Percentiles rank a stretch among this genome's conserved stretches.
phyloP scores from a whole-genome alignment of 23 tunicate genomes.

The Halocynthia aurantium region DNA sequence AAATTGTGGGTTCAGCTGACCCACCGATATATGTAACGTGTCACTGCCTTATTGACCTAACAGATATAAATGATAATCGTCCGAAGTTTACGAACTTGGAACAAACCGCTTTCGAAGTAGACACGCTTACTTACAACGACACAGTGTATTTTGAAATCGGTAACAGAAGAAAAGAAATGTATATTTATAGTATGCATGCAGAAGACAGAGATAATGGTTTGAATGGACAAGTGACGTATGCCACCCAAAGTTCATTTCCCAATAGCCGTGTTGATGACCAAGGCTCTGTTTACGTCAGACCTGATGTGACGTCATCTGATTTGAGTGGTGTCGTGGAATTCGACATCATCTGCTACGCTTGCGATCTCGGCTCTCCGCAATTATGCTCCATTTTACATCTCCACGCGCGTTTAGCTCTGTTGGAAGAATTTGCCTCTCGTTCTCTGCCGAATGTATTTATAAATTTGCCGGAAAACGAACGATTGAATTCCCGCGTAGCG shows the following conservation, averaged over 20 bases:
- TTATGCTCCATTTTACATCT: too few species aligned
- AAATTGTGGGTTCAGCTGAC: neutral
- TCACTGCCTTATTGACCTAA: neutral
- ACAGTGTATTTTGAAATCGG: neutral
- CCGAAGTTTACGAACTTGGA: conserved; percentile 7
- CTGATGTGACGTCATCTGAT: conserved; percentile 11
- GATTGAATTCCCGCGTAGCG: too few species aligned
- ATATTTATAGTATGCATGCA: neutral
- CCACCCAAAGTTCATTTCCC: neutral
- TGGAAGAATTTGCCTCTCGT: too few species aligned
- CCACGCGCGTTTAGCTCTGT: too few species aligned
- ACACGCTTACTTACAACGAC: conserved; percentile 13
- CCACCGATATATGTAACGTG: neutral
- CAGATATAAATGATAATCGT: conserved; percentile 14
- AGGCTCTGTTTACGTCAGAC: neutral
- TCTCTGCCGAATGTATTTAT: too few species aligned
- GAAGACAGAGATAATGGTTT: neutral
- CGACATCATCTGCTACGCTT: neutral
- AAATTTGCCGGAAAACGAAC: too few species aligned
- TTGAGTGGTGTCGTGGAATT: conserved; percentile 17
- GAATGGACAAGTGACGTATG: neutral
- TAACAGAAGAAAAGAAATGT: too few species aligned
- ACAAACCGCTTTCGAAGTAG: neutral
- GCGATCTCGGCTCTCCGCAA: too few species aligned
- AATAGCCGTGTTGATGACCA: neutral